Base-by-base conservation (phyloP, 2,797 vertebrate species). In the Spinus olivaceus region DNA sequence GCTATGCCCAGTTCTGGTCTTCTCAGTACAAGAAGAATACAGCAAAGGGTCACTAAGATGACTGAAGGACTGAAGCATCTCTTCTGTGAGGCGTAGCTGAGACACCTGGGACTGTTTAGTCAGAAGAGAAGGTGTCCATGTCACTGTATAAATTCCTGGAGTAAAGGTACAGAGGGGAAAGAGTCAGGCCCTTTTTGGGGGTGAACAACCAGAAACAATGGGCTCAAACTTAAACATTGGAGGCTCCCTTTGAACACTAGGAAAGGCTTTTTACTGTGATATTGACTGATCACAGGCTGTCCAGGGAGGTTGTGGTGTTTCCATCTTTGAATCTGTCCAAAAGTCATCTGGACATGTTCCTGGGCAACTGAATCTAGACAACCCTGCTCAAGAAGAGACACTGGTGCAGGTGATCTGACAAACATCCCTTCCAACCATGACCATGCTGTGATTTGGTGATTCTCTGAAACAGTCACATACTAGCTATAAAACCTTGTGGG, bases 371-470 rank as follows among this genome's bases (percentile, higher is more conserved):
- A 14, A 2, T 77, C 18, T 12, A 24, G 19, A 20, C 3, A 6
- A 9, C 28, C 41, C 35, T 64, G 22, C 22, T 32, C 28, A 4
- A 59, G 53, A 23, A 33, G 10, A 3, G 3, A 0, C 0, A 0
- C 9, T 53, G n/a, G 19, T 54, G 4, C 12, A 59, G 16, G 14
- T 44, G 70, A 50, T 8, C 7, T 72, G 21, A 5, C 12, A 47
- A 47, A 42, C 7, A 5, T 50, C 14, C n/a, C 8, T 50, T 66
- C 44, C 41, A 66, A 35, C 25, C 2, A 13, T 30, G 50, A 10
- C 10, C 6, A 21, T 60, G 54, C 35, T 50, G 15, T 61, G 56
- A 50, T 59, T 46, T 30, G 2, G 6, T 37, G 20, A 37, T 56
- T 74, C 23, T 67, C 53, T 41, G 28, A 84, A 84, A 74, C 37